phyloP scores from a whole-genome alignment of 2,113 vertebrate genomes.

The Brevimyrus niger region DNA sequence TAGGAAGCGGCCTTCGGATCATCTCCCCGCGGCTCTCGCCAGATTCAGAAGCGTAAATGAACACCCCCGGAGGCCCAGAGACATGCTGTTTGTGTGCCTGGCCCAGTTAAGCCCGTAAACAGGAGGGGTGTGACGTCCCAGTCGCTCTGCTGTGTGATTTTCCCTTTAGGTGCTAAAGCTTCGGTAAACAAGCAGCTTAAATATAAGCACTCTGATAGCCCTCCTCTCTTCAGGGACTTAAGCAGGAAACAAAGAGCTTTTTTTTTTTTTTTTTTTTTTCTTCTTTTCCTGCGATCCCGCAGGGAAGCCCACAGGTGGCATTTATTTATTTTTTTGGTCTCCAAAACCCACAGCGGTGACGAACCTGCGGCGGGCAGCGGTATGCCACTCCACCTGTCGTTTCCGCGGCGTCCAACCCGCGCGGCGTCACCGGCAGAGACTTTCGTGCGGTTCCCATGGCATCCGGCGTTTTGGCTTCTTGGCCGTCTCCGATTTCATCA shows the following conservation, averaged over 20 bases:
- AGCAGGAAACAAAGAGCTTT: not conserved
- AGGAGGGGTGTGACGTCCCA: not conserved
- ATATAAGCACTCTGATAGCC: not conserved
- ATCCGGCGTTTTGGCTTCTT: not conserved
- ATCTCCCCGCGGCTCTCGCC: not conserved
- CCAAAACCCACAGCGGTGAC: slow-evolving; percentile 32
- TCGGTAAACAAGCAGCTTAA: slow-evolving; percentile 15
- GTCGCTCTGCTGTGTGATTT: not conserved
- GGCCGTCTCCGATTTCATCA: not conserved
- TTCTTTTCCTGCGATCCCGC: not conserved
- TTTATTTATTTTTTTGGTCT: slow-evolving; percentile 45
- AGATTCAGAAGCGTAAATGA: not conserved
- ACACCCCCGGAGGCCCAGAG: not conserved
- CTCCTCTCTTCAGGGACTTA: slow-evolving; percentile 6
- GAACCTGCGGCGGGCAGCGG: not conserved
- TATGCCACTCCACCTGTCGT: not conserved
- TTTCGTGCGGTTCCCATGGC: not conserved
- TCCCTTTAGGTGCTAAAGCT: slow-evolving; percentile 19
- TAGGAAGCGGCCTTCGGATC: not conserved
- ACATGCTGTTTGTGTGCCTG: not conserved
- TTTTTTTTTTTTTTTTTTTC: not conserved
- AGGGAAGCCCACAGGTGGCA: not conserved
- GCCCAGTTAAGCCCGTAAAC: not conserved
- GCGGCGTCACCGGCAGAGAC: not conserved
- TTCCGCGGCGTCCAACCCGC: not conserved